These are phyloP conservation scores for Ditula angustiorana DNA, from an alignment of 2,888 invertebrate genomes.

Conservation along the genomic window DNA sequence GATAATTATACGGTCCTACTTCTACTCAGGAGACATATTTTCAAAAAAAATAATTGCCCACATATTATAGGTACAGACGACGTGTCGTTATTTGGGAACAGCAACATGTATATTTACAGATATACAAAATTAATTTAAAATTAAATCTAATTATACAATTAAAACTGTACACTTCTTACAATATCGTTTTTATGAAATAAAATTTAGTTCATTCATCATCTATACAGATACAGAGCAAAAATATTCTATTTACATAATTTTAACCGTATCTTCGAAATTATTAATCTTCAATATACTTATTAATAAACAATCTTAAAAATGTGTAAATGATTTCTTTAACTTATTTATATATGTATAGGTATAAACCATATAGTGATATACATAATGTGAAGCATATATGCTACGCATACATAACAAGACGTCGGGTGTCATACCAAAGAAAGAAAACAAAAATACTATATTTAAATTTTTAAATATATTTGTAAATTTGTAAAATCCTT, in stretches of 20 bases:
- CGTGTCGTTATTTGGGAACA: slow-evolving; percentile 44
- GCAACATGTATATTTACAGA: slow-evolving; percentile 50
- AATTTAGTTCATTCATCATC: slow-evolving; percentile 53
- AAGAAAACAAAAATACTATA: slow-evolving; percentile 6
- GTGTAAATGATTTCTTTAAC: slow-evolving; percentile 42
- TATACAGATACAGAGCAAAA: slow-evolving; percentile 51
- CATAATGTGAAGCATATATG: slow-evolving; percentile 49
- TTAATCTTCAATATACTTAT: slow-evolving; percentile 44
- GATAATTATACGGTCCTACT: slow-evolving; percentile 43
- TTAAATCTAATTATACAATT: slow-evolving; percentile 45
- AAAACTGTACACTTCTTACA: slow-evolving; percentile 45
- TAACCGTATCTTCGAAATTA: slow-evolving; percentile 53
- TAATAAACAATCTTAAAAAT: slow-evolving; percentile 47
- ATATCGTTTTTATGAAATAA: slow-evolving; percentile 49
- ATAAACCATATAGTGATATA: slow-evolving; percentile 38
- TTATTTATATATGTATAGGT: slow-evolving; percentile 42
- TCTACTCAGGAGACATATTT: slow-evolving; percentile 82
- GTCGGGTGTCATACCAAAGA: slow-evolving; percentile 6
- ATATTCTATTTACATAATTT: slow-evolving; percentile 49
- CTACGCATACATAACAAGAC: slow-evolving; percentile 44
- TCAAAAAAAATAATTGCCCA: slow-evolving; percentile 80
- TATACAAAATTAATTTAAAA: slow-evolving; percentile 41
- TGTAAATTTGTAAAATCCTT: neutral
- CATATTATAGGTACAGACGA: slow-evolving; percentile 59
- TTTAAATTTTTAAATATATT: neutral